Evolutionary conservation across 2,797 vertebrate genomes (phyloP).

Genomic region (Notoglanidium macrostoma): DNA sequence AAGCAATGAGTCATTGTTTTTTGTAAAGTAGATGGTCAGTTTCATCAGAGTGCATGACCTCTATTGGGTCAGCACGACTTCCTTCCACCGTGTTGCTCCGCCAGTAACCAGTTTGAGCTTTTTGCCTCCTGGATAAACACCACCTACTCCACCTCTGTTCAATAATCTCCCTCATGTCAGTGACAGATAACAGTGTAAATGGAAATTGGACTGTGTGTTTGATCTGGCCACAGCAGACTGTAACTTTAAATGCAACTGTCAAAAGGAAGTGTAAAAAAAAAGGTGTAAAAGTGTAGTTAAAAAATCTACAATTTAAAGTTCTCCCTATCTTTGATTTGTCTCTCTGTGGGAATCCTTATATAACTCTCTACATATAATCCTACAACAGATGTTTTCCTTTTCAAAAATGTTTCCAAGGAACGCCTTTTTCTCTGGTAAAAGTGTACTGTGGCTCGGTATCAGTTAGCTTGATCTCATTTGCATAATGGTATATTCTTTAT

Average conservation of each 20-base stretch:
- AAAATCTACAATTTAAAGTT: conserved; percentile 13
- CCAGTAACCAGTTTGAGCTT: conserved; percentile 44
- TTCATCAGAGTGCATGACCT: conserved; percentile 52
- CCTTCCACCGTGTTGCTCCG: conserved; percentile 42
- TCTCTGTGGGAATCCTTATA: conserved; percentile 8
- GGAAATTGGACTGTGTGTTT: conserved; percentile 20
- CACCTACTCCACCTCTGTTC: conserved; percentile 38
- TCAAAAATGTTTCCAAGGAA: not conserved
- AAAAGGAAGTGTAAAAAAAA: conserved; percentile 3
- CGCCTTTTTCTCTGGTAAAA: not conserved
- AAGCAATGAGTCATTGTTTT: conserved; percentile 44
- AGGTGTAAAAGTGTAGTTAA: not conserved
- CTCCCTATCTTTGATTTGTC: conserved; percentile 3
- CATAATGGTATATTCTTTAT: not conserved
- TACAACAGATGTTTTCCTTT: conserved; percentile 31
- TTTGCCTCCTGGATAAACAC: conserved; percentile 43
- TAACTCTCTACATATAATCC: not conserved
- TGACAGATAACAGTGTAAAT: conserved; percentile 42
- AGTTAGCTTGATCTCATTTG: not conserved
- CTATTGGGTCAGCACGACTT: conserved; percentile 43
- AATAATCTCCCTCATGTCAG: conserved; percentile 36
- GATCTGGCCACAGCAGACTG: not conserved
- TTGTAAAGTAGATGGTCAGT: conserved; percentile 36
- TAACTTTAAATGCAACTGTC: not conserved
- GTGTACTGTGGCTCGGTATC: not conserved